phyloP scores from a whole-genome alignment of 1,140 invertebrate species.

The Lethocerus indicus region DNA sequence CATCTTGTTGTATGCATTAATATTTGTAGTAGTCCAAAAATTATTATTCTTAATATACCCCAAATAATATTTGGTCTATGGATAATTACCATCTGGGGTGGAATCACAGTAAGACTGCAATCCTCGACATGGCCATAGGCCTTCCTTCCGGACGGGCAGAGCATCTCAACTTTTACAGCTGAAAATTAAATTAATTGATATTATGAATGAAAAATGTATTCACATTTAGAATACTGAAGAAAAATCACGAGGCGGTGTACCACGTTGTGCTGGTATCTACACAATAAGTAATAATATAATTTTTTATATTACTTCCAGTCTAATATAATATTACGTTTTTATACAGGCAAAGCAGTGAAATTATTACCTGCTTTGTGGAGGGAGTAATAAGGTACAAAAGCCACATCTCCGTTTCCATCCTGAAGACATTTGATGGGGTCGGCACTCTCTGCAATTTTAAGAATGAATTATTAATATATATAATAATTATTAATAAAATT shows the following conservation, averaged over 20 bases:
- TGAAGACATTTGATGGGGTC: conserved; percentile 35
- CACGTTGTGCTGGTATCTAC: background rate
- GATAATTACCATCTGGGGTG: background rate
- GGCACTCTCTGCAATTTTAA: conserved; percentile 16
- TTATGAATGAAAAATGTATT: background rate
- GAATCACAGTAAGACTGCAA: conserved; percentile 1
- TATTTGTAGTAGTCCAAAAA: conserved; percentile 3
- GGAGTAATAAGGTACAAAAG: conserved; percentile 30
- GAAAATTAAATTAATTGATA: background rate
- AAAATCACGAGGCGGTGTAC: background rate
- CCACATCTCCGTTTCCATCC: conserved; percentile 40
- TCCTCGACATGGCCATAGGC: background rate
- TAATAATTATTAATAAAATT: background rate
- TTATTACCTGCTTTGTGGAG: conserved; percentile 8
- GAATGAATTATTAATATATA: conserved; percentile 12
- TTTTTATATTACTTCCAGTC: background rate
- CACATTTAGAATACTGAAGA: background rate
- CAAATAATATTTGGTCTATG: conserved; percentile 25
- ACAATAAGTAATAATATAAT: background rate
- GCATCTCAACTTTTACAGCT: background rate
- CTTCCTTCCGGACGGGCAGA: background rate
- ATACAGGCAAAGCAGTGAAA: background rate
- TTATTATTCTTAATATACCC: conserved; percentile 34
- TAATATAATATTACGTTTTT: background rate
- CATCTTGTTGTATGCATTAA: background rate